Percentiles rank a stretch among this genome's conserved stretches.
Conservation (phyloP, 2,888 invertebrate genomes). For the Drosophila kuntzei region DNA sequence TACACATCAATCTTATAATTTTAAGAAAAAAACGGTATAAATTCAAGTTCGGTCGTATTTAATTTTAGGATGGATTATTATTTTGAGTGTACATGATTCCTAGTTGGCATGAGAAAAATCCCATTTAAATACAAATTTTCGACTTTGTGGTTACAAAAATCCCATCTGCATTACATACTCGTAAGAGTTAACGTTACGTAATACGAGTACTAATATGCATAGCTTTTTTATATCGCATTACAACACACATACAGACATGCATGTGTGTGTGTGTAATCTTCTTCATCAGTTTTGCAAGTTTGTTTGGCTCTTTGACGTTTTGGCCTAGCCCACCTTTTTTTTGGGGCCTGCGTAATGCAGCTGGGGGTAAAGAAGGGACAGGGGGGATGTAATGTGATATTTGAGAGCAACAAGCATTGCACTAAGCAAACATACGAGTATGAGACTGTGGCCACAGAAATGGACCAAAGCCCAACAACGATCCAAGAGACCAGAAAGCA, state of each 20-base stretch:
- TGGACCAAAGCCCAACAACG: slow-evolving; percentile 29
- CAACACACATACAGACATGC: not conserved
- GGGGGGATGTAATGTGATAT: slow-evolving; percentile 21
- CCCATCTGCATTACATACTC: not conserved
- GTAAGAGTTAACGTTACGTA: slow-evolving; percentile 3
- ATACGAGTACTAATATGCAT: not conserved
- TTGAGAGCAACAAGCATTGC: slow-evolving; percentile 48
- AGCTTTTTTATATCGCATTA: slow-evolving; percentile 18
- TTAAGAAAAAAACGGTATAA: too few species aligned
- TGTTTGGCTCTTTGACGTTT: slow-evolving; percentile 45
- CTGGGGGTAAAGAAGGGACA: not conserved
- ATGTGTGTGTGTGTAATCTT: not conserved
- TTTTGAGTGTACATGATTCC: too few species aligned
- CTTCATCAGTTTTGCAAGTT: slow-evolving; percentile 21
- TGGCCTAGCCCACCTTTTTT: not conserved
- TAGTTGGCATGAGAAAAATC: not conserved
- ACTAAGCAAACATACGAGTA: slow-evolving; percentile 36
- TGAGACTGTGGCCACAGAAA: slow-evolving; percentile 30
- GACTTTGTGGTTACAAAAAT: not conserved
- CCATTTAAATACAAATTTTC: slow-evolving; percentile 15
- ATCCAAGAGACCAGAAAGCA: slow-evolving; percentile 26
- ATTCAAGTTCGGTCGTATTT: too few species aligned
- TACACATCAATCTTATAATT: too few species aligned
- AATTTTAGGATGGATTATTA: too few species aligned
- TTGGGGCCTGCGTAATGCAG: not conserved